phyloP scores from a whole-genome alignment of 2,797 vertebrate species.

The Fistularia commersonii region DNA sequence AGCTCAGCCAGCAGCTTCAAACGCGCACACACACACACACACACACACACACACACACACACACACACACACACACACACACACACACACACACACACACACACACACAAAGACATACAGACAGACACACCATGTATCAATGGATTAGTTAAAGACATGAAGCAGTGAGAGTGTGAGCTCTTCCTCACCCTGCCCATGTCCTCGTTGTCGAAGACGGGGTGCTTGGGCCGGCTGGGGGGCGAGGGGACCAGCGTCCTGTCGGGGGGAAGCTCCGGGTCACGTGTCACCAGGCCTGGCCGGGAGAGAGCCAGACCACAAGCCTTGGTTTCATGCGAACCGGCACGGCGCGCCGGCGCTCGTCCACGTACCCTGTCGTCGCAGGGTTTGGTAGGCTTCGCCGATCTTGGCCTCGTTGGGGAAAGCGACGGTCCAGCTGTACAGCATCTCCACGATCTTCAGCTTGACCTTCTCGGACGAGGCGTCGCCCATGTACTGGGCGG shows the following conservation, averaged over 20 bases:
- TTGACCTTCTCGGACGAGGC: constrained; percentile 91
- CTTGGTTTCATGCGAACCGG: not conserved
- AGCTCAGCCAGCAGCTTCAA: constrained; percentile 88
- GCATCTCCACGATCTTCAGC: constrained; percentile 88
- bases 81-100: constrained; percentile 17
- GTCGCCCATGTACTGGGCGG: constrained; percentile 87
- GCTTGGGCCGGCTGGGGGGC: constrained; percentile 88
- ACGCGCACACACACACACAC: constrained; percentile 14
- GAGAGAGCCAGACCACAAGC: not conserved
- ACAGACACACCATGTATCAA: no score
- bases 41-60: constrained; percentile 17
- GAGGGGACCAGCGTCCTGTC: constrained; percentile 92
- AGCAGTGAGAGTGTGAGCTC: not conserved
- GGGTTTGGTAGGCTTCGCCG: constrained; percentile 89
- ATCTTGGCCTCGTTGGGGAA: constrained; percentile 91
- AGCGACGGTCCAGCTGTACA: constrained; percentile 94
- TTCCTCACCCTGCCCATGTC: constrained; percentile 91
- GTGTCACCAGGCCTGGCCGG: constrained; percentile 83
- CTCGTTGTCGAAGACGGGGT: constrained; percentile 96
- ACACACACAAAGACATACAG: no score
- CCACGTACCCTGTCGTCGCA: constrained; percentile 83
- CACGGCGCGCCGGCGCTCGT: not conserved
- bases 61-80: constrained; percentile 10
- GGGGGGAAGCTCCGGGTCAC: constrained; percentile 85
- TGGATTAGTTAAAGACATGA: not conserved